A percentile compares a stretch with the other conserved stretches of the same genome.
These are phyloP conservation scores for Periophthalmus magnuspinnatus DNA, from an alignment of 2,797 vertebrate genomes.

Conservation along the genomic window DNA sequence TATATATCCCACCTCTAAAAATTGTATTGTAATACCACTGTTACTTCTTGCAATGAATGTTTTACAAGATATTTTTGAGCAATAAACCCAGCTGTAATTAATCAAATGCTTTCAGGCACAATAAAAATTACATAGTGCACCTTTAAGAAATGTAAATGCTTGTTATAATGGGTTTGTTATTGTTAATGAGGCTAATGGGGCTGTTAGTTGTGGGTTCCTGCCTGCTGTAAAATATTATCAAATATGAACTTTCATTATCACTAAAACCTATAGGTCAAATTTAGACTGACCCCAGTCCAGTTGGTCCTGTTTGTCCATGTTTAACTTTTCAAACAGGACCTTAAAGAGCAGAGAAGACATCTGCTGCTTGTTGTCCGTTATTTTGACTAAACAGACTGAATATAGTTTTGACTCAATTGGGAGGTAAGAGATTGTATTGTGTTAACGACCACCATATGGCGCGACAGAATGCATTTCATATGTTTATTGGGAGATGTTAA, in stretches of 20 bases:
- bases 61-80: too few species aligned
- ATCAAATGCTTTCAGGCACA: too few species aligned
- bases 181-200: too few species aligned
- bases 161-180: too few species aligned
- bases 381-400: constrained; percentile 29
- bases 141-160: too few species aligned
- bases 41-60: too few species aligned
- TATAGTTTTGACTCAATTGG: constrained; percentile 8
- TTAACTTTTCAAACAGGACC: neutral
- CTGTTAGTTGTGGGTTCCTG: too few species aligned
- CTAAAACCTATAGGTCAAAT: neutral
- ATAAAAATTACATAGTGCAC: too few species aligned
- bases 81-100: too few species aligned
- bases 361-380: constrained; percentile 31
- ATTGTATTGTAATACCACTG: too few species aligned
- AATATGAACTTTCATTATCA: constrained; percentile 15
- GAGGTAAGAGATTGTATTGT: neutral
- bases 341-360: constrained; percentile 18
- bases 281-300: neutral
- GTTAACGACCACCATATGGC: neutral
- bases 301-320: neutral
- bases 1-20: too few species aligned
- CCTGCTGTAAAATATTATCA: neutral
- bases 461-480: neutral
- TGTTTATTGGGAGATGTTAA: neutral